These are phyloP conservation scores for Tenebrosternarchus preto DNA, from an alignment of 2,113 vertebrate species.

Conservation along the genomic window DNA sequence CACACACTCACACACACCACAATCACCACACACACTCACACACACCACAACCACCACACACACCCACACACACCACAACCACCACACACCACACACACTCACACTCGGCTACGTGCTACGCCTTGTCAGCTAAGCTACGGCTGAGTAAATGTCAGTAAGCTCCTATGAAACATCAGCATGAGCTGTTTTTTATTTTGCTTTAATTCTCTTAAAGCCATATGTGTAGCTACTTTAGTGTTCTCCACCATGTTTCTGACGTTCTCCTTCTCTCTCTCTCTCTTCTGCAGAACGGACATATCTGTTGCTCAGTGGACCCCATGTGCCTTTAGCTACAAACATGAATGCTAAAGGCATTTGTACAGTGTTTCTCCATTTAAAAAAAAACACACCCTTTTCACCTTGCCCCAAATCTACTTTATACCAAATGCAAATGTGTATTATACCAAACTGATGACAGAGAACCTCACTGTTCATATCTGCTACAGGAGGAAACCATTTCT, in stretches of 20 bases:
- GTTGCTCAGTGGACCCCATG: conserved; percentile 98
- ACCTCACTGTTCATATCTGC: conserved; percentile 59
- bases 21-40: not conserved
- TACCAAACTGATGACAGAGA: conserved; percentile 68
- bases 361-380: conserved; percentile 68
- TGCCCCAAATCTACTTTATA: conserved; percentile 64
- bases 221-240: not conserved
- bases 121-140: no score
- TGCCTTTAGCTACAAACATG: conserved; percentile 92
- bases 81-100: not conserved
- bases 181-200: no score
- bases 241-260: conserved; percentile 2
- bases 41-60: no score
- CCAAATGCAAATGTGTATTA: conserved; percentile 73
- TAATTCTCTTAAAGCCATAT: not conserved
- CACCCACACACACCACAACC: no score
- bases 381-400: conserved; percentile 31
- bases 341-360: conserved; percentile 72
- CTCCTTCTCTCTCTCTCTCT: conserved; percentile 41
- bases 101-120: no score
- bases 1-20: no score
- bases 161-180: no score
- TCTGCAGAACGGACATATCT: conserved; percentile 92
- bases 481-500: conserved; percentile 54
- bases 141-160: not conserved